Evolutionary conservation across 1,140 invertebrate genomes (phyloP).

Genomic region (Acromyrmex charruanus): DNA sequence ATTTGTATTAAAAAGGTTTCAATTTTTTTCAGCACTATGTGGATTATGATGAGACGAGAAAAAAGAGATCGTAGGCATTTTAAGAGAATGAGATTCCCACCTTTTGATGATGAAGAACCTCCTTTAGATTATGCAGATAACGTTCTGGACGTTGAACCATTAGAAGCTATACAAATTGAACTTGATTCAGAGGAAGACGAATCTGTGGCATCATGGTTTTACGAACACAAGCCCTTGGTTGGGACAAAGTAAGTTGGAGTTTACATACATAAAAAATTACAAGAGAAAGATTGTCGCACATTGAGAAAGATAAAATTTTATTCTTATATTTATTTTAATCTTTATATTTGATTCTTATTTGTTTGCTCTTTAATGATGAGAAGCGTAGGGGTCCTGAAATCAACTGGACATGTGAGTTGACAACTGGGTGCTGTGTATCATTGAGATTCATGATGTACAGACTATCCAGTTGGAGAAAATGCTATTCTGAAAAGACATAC

Average conservation of each 20-base stretch:
- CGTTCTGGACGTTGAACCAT: conserved; percentile 98
- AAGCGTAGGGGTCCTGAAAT: conserved; percentile 91
- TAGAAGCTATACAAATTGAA: conserved; percentile 99
- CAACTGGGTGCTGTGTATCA: conserved; percentile 75
- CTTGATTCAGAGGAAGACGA: conserved; percentile 98
- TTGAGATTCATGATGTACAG: conserved; percentile 78
- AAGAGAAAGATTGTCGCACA: background rate
- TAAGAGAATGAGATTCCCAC: conserved; percentile 99
- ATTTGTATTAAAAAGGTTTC: background rate
- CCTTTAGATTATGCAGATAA: conserved; percentile 99
- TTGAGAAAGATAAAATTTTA: background rate
- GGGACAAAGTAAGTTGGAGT: conserved; percentile 90
- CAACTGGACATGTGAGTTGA: conserved; percentile 88
- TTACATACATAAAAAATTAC: background rate
- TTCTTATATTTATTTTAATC: conserved; percentile 34
- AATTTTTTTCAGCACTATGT: conserved; percentile 94
- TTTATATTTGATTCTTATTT: background rate
- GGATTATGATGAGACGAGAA: conserved; percentile 99
- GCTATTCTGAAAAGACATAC: conserved; percentile 80
- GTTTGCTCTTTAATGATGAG: conserved; percentile 87
- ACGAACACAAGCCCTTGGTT: conserved; percentile 98
- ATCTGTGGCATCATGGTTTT: conserved; percentile 97
- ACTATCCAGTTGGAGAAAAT: conserved; percentile 82
- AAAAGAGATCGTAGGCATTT: conserved; percentile 99
- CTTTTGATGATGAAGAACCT: conserved; percentile 99